Conservation (phyloP, 1,140 invertebrate species). For the Nylanderia fulva region DNA sequence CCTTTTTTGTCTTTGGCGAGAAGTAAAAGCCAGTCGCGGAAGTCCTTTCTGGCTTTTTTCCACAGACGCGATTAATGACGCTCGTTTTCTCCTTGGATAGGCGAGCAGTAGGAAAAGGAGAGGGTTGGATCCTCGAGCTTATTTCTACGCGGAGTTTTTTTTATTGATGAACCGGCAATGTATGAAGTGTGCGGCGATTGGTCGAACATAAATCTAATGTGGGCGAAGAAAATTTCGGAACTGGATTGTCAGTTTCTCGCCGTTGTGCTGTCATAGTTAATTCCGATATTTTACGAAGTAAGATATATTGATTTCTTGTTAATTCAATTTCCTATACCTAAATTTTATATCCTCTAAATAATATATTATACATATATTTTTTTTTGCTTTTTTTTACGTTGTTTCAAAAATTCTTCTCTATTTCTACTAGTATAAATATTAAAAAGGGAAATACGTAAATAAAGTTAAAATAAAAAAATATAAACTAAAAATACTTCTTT, state of each 20-base stretch:
- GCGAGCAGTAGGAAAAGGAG: slow-evolving; percentile 23
- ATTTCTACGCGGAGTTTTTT: slow-evolving; percentile 60
- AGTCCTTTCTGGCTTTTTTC: slow-evolving; percentile 38
- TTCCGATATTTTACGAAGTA: neutral
- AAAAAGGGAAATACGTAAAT: neutral
- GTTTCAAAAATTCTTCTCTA: neutral
- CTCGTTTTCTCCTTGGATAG: slow-evolving; percentile 64
- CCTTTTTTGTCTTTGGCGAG: slow-evolving; percentile 29
- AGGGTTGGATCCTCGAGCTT: slow-evolving; percentile 43
- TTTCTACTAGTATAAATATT: neutral
- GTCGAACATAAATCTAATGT: slow-evolving; percentile 39
- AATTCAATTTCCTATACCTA: slow-evolving; percentile 1
- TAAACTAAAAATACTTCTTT: neutral
- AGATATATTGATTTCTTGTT: slow-evolving; percentile 14
- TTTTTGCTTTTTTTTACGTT: neutral
- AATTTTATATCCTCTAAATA: neutral
- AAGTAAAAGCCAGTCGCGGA: slow-evolving; percentile 40
- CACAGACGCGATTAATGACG: slow-evolving; percentile 64
- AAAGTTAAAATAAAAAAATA: neutral
- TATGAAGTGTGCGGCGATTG: slow-evolving; percentile 45
- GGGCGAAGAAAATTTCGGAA: slow-evolving; percentile 33
- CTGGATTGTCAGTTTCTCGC: slow-evolving; percentile 29
- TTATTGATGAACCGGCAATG: slow-evolving; percentile 54
- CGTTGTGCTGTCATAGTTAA: neutral
- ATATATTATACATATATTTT: neutral